Base-by-base conservation (phyloP, 2,888 invertebrate species). In the Calameuta idolon region DNA sequence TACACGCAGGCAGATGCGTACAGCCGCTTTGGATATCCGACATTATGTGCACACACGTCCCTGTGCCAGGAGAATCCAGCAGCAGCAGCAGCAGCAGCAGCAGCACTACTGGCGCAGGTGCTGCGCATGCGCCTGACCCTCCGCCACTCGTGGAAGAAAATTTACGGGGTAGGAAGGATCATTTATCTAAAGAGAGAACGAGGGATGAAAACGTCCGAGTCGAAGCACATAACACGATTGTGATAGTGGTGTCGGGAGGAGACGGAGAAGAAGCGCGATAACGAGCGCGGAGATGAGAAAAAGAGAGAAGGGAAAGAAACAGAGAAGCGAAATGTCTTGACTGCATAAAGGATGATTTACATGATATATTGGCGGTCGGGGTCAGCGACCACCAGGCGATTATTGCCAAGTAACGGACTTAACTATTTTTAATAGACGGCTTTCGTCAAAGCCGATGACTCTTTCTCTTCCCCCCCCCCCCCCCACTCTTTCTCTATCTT, bases 401-500 rank as follows among this genome's bases (percentile, higher is more conserved):
- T 55, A 55, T 55, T 55, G 75, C 81, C 82, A 83, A 31, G 71
- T 34, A 71, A 77, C 77, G 84, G 84, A 84, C 85, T 86, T 83
- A 86, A 89, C 87, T 88, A 89, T 88, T 89, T 90, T 89, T 89
- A 89, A 89, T 88, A 85, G 86, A 85, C 87, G 86, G 86, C 74
- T 79, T 78, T 76, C 84, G 87, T 84, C 86, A 85, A 88, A 88
- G 85, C 80, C 79, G 80, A 81, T 79, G 12, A 31, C 69, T 30
- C 71, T 31, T 35, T 73, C 33, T 78, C 35, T 76, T 79, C 75
- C 79, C 73, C 76, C 76, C 75, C 73, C 75, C 77, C 75, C 75
- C 79, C 69, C 69, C 75, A 55, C 35, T 69, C 75, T 34, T 30
- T 37, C 31, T 33, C 23, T 30, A 30, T 12, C 69, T 34, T 35